Evolutionary conservation across 2,888 invertebrate species (phyloP).

Genomic region (Leistus spinibarbis): DNA sequence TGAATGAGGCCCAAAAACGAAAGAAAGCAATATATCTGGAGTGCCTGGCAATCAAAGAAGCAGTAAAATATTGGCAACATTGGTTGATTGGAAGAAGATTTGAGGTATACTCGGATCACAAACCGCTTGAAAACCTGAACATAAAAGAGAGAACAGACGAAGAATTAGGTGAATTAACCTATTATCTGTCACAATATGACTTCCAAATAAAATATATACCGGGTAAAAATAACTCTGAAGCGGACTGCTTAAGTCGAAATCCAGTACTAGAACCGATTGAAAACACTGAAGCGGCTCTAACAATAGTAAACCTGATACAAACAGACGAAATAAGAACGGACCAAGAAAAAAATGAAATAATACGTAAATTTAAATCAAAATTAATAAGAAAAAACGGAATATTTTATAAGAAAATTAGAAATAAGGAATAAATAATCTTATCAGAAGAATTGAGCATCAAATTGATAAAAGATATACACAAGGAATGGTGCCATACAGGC

Average conservation of each 20-base stretch:
- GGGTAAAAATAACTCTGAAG: constrained; percentile 35
- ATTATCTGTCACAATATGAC: too few relatives aligned
- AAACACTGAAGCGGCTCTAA: neutral
- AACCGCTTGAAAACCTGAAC: too few relatives aligned
- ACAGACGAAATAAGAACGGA: constrained; percentile 13
- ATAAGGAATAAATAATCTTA: constrained; percentile 5
- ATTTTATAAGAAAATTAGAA: constrained; percentile 16
- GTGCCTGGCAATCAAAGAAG: too few relatives aligned
- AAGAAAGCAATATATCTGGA: too few relatives aligned
- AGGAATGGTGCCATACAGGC: neutral
- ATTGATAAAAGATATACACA: neutral
- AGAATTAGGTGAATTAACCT: too few relatives aligned
- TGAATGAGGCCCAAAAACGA: too few relatives aligned
- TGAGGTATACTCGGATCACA: too few relatives aligned
- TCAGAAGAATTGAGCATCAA: neutral
- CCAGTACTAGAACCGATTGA: too few relatives aligned
- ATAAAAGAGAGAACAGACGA: too few relatives aligned
- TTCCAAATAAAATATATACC: too few relatives aligned
- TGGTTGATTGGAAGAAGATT: too few relatives aligned
- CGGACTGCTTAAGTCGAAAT: constrained; percentile 20
- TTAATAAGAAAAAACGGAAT: neutral
- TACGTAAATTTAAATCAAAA: constrained; percentile 7
- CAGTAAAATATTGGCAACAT: too few relatives aligned
- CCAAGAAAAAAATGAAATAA: neutral
- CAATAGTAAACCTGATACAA: neutral